These are phyloP conservation scores for Sebastes itinus DNA, from an alignment of 2,797 vertebrate genomes.

Conservation along the genomic window DNA sequence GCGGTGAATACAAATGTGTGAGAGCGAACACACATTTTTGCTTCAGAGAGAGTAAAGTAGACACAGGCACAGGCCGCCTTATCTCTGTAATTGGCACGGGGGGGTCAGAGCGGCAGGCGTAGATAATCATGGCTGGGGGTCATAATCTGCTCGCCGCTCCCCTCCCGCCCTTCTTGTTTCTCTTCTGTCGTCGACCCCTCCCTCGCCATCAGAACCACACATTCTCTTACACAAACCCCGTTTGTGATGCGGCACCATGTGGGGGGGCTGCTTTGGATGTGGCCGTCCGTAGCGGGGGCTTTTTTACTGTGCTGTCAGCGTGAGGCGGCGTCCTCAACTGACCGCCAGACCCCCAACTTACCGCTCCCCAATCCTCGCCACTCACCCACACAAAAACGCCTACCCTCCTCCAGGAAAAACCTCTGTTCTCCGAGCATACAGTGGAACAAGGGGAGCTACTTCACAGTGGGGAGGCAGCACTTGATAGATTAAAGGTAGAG, in stretches of 20 bases:
- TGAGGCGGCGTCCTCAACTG: conserved; percentile 34
- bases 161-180: conserved; percentile 7
- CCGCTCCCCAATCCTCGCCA: neutral
- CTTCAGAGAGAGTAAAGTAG: conserved; percentile 19
- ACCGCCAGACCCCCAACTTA: conserved; percentile 13
- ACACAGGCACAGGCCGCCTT: conserved; percentile 38
- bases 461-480: neutral
- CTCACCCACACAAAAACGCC: neutral
- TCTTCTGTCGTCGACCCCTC: conserved; percentile 1
- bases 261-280: conserved; percentile 24
- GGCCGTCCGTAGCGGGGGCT: neutral
- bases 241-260: conserved; percentile 34
- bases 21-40: neutral
- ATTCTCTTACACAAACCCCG: neutral
- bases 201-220: neutral
- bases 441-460: neutral
- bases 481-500: neutral
- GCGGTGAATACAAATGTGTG: conserved; percentile 49
- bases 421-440: neutral
- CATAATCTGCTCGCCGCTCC: conserved; percentile 49
- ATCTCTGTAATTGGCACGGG: conserved; percentile 67
- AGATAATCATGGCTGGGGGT: conserved; percentile 65
- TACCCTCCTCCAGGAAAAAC: neutral
- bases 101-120: conserved; percentile 53
- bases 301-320: conserved; percentile 40